Conservation (phyloP, 2,113 vertebrate species). For the Channa maculata region DNA sequence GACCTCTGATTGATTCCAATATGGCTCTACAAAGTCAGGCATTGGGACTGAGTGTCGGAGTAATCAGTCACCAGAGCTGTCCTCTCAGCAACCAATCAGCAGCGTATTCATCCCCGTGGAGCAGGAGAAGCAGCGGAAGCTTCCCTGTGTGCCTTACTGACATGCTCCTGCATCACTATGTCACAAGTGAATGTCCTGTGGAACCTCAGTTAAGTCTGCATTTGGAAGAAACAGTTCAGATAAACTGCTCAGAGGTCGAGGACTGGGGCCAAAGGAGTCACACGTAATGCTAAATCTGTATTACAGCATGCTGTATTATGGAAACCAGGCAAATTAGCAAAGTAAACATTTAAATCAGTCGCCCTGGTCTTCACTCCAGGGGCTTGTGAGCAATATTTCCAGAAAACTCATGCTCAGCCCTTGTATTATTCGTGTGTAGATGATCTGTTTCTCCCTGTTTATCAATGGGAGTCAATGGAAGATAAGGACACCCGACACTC, state of each 20-base stretch:
- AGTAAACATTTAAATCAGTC: conserved; percentile 50
- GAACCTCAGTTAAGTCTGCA: conserved; percentile 45
- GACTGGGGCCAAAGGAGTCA: neutral
- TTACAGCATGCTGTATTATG: conserved; percentile 24
- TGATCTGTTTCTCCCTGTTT: neutral
- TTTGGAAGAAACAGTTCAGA: conserved; percentile 35
- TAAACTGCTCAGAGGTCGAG: conserved; percentile 20
- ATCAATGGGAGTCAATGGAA: conserved; percentile 35
- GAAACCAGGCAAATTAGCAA: conserved; percentile 48
- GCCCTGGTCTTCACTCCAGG: conserved; percentile 30
- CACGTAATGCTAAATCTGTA: conserved; percentile 3
- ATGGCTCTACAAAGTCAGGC: conserved; percentile 68
- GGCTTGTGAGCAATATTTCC: conserved; percentile 25
- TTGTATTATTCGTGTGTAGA: neutral
- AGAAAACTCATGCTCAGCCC: conserved; percentile 40
- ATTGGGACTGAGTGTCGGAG: conserved; percentile 56
- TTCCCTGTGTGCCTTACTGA: conserved; percentile 37
- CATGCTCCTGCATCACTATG: conserved; percentile 64
- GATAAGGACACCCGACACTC: conserved; percentile 39
- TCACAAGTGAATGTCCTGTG: conserved; percentile 44
- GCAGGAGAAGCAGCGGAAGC: conserved; percentile 34
- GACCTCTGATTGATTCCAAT: conserved; percentile 58
- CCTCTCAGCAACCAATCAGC: conserved; percentile 67
- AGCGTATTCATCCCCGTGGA: conserved; percentile 73
- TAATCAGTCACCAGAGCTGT: conserved; percentile 72